Conservation (phyloP, 2,888 invertebrate genomes). For the Caenorhabditis doughertyi region DNA sequence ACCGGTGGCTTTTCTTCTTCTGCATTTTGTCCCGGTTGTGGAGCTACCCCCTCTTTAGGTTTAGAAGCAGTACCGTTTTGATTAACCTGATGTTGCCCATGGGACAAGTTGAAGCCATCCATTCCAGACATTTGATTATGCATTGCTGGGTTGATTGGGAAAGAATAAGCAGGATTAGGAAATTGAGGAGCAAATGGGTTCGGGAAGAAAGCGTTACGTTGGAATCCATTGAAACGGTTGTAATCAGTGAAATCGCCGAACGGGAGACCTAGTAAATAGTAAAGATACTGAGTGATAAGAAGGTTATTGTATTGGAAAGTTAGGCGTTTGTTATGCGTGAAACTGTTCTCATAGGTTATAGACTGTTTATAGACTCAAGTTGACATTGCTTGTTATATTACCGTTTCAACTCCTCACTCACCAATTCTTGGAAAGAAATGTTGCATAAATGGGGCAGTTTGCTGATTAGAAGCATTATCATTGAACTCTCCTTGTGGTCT, state of each 20-base stretch:
- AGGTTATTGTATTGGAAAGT: no score
- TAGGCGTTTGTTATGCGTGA: no score
- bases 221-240: conserved; percentile 54
- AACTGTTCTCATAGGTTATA: no score
- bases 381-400: no score
- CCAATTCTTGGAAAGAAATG: conserved; percentile 55
- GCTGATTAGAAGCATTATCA: conserved; percentile 14
- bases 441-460: conserved; percentile 40
- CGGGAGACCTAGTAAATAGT: conserved; percentile 40
- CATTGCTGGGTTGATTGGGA: conserved; percentile 30
- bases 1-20: conserved; percentile 51
- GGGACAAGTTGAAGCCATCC: conserved; percentile 47
- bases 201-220: conserved; percentile 28
- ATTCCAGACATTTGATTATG: conserved; percentile 24
- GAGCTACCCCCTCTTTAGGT: neutral
- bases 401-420: neutral
- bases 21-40: neutral
- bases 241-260: conserved; percentile 59
- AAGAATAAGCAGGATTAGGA: conserved; percentile 22
- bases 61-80: neutral
- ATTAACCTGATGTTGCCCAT: neutral
- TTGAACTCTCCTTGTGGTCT: conserved; percentile 16
- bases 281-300: no score
- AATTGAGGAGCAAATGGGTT: conserved; percentile 39
- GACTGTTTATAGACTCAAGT: no score